A percentile compares a stretch with the other conserved stretches of the same genome.
Conservation (phyloP, 2,797 vertebrate genomes). For the Micrastur ruficollis region DNA sequence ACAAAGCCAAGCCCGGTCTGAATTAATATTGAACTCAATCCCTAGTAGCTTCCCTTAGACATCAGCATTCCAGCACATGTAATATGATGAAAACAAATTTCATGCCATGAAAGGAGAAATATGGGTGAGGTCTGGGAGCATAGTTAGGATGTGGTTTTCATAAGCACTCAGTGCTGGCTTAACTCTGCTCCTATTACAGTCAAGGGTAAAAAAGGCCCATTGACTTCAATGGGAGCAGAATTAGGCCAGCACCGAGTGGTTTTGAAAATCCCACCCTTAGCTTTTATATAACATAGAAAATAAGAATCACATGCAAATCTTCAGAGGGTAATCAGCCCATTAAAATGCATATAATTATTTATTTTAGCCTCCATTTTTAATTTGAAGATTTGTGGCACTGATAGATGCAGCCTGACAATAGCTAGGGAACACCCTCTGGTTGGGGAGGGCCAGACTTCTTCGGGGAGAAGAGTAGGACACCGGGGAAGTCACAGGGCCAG, state of each 20-base stretch:
- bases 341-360: background rate
- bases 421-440: background rate
- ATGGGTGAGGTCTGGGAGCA: constrained; percentile 57
- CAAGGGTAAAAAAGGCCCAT: background rate
- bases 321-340: background rate
- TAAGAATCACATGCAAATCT: constrained; percentile 26
- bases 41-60: constrained; percentile 34
- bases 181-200: constrained; percentile 36
- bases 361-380: background rate
- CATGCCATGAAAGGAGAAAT: constrained; percentile 60
- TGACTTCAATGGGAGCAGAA: constrained; percentile 16
- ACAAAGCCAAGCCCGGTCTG: constrained; percentile 36
- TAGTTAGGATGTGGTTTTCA: constrained; percentile 54
- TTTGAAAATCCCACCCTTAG: constrained; percentile 47
- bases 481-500: background rate
- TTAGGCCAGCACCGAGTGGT: constrained; percentile 13
- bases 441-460: background rate
- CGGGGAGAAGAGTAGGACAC: background rate
- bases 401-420: background rate
- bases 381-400: background rate
- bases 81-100: constrained; percentile 53
- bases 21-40: constrained; percentile 9
- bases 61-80: constrained; percentile 44
- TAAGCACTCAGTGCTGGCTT: constrained; percentile 8
- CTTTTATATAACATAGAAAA: constrained; percentile 15